phyloP scores from a whole-genome alignment of 1,140 invertebrate species.

The Proctacanthus coquilletti region DNA sequence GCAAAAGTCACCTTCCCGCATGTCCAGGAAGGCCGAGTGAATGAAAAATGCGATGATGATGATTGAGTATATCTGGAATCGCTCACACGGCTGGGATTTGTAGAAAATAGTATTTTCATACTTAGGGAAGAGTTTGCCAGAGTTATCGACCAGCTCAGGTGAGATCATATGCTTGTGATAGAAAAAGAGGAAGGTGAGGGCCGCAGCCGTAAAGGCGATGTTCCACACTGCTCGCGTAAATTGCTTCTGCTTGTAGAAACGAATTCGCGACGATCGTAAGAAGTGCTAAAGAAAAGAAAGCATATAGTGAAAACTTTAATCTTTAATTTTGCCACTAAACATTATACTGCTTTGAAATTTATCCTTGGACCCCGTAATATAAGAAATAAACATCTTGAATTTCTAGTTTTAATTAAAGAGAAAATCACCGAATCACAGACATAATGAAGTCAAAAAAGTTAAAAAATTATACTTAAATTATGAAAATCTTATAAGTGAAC shows the following conservation, averaged over 20 bases:
- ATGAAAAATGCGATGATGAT: constrained; percentile 27
- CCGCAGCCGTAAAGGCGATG: constrained; percentile 23
- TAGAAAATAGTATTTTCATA: constrained; percentile 24
- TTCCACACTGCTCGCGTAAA: constrained; percentile 26
- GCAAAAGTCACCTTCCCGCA: constrained; percentile 22
- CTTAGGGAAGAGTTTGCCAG: constrained; percentile 22
- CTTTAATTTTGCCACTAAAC: no score
- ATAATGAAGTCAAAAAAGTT: no score
- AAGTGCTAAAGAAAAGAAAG: no score
- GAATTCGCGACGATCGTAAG: constrained; percentile 21
- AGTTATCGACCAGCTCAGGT: constrained; percentile 23
- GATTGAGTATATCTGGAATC: constrained; percentile 26
- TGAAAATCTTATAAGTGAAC: no score
- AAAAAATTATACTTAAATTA: no score
- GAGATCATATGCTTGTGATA: constrained; percentile 27
- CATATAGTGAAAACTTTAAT: no score
- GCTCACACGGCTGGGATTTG: constrained; percentile 23
- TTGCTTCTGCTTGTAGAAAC: constrained; percentile 25
- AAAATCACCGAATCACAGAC: no score
- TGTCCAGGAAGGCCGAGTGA: constrained; percentile 24
- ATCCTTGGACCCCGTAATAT: no score
- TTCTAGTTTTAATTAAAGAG: no score
- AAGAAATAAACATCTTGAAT: no score
- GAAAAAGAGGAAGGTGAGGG: constrained; percentile 21
- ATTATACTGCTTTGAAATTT: no score